Evolutionary conservation across 2,888 invertebrate genomes (phyloP).

Genomic region (Cantharis lateralis): DNA sequence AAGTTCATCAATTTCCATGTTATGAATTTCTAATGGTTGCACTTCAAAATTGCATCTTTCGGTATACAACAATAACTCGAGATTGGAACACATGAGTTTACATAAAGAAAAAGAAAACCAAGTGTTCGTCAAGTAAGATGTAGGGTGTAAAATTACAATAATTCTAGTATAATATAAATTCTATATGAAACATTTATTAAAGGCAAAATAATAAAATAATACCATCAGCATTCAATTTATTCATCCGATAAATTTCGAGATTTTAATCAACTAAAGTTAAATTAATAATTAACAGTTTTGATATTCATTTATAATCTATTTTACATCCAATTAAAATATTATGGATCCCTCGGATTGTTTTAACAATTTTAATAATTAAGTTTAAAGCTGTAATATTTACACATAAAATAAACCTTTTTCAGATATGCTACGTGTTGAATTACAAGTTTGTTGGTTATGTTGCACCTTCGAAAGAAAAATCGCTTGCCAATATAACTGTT

Average conservation of each 20-base stretch:
- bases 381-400: neutral
- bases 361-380: neutral
- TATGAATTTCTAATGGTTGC: neutral
- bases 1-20: neutral
- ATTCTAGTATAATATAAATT: neutral
- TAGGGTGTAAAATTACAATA: neutral
- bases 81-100: neutral
- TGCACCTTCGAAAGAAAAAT: neutral
- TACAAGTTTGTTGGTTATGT: neutral
- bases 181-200: neutral
- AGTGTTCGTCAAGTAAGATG: neutral
- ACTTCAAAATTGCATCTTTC: neutral
- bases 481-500: neutral
- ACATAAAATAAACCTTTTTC: neutral
- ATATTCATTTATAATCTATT: neutral
- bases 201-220: neutral
- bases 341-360: neutral
- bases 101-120: neutral
- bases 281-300: neutral
- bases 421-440: neutral
- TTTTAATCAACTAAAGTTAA: neutral
- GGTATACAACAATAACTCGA: neutral
- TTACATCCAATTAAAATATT: neutral
- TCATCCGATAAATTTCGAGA: neutral
- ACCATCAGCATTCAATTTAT: neutral